Evolutionary conservation across 2,888 invertebrate genomes (phyloP).

Genomic region (Pseudococcus jackbeardsleyi): DNA sequence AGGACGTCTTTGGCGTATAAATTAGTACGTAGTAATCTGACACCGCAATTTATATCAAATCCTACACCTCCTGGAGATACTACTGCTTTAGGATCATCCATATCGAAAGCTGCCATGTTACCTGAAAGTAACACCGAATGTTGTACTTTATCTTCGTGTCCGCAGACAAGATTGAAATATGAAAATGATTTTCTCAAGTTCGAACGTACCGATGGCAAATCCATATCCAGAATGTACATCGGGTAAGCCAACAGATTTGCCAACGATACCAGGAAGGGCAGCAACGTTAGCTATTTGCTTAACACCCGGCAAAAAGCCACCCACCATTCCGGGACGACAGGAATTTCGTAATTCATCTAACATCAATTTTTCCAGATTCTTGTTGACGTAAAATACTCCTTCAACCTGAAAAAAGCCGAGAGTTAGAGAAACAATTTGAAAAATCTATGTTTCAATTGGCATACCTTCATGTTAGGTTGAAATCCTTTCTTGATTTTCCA

Average conservation of each 20-base stretch:
- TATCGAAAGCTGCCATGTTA: slow-evolving; percentile 99
- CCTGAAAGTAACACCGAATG: slow-evolving; percentile 72
- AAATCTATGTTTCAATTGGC: background rate
- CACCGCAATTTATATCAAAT: slow-evolving; percentile 99
- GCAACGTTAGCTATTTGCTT: slow-evolving; percentile 99
- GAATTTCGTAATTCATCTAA: slow-evolving; percentile 94
- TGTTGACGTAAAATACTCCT: slow-evolving; percentile 97
- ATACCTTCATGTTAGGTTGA: slow-evolving; percentile 97
- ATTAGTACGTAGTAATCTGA: slow-evolving; percentile 94
- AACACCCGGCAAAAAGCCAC: slow-evolving; percentile 97
- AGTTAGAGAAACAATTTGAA: background rate
- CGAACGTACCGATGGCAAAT: slow-evolving; percentile 89
- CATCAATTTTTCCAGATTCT: slow-evolving; percentile 92
- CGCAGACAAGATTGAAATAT: background rate
- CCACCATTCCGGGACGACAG: slow-evolving; percentile 89
- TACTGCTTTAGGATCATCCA: slow-evolving; percentile 89
- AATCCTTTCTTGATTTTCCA: slow-evolving; percentile 99
- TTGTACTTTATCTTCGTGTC: background rate
- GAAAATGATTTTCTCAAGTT: background rate
- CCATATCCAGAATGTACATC: slow-evolving; percentile 99
- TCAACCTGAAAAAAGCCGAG: slow-evolving; percentile 79
- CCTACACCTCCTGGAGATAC: slow-evolving; percentile 99
- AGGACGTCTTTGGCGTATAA: slow-evolving; percentile 91
- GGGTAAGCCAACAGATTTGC: slow-evolving; percentile 92
- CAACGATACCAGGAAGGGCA: slow-evolving; percentile 96